Base-by-base conservation (phyloP, 2,888 invertebrate genomes). In the Tubulanus polymorphus region DNA sequence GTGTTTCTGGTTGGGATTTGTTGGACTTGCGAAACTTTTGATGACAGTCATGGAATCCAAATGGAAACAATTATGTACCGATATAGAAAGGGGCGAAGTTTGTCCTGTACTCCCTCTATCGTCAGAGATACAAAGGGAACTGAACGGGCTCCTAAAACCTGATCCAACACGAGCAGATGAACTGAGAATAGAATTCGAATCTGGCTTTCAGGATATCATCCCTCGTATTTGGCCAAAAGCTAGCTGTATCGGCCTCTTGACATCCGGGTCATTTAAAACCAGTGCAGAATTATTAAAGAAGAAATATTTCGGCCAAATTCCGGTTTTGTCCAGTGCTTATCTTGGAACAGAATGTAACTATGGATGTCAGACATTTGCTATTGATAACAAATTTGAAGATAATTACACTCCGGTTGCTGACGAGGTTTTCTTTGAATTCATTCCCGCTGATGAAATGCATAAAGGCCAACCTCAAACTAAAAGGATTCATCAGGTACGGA, bases 221-320 rank as follows among this genome's bases (percentile, higher is more conserved):
- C 56, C 59, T 2, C 48, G 59, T 6, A 37, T 62, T 27, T 64
- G 64, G 64, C 61, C 57, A 10, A 47, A 50, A 5, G n/a, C n/a
- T n/a, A n/a, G n/a, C n/a, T n/a, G n/a, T n/a, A n/a, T n/a, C n/a
- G n/a, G n/a, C n/a, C n/a, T n/a, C n/a, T n/a, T n/a, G n/a, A n/a
- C n/a, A n/a, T n/a, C n/a, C n/a, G n/a, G n/a, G n/a, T n/a, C n/a
- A n/a, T n/a, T n/a, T n/a, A n/a, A n/a, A n/a, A n/a, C n/a, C n/a
- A n/a, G n/a, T n/a, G n/a, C n/a, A n/a, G n/a, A n/a, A n/a, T n/a
- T n/a, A n/a, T n/a, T n/a, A n/a, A n/a, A n/a, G n/a, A n/a, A n/a
- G n/a, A n/a, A n/a, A n/a, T n/a, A n/a, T n/a, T n/a, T n/a, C n/a
- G n/a, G n/a, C n/a, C n/a, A n/a, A n/a, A n/a, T n/a, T n/a, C n/a